These are phyloP conservation scores for Phalloptychus januarius DNA, from an alignment of 2,797 vertebrate species.

Conservation along the genomic window DNA sequence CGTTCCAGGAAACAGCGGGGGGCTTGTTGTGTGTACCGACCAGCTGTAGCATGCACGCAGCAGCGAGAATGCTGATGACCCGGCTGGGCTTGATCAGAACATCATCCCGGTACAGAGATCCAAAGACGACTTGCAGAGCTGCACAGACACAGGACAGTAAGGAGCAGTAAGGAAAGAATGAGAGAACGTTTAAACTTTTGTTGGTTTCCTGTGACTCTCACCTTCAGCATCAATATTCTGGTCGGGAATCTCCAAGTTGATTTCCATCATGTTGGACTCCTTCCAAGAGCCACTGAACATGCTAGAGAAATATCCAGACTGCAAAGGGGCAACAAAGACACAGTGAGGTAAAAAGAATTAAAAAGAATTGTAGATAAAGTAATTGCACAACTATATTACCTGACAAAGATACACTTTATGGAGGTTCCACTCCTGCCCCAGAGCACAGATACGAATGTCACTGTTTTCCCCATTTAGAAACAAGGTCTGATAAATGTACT, in stretches of 20 bases:
- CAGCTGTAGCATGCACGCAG: slow-evolving; percentile 96
- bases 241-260: slow-evolving; percentile 96
- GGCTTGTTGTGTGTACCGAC: slow-evolving; percentile 77
- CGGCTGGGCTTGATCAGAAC: slow-evolving; percentile 95
- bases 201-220: slow-evolving; percentile 61
- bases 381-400: slow-evolving; percentile 71
- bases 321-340: slow-evolving; percentile 11
- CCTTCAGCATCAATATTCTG: slow-evolving; percentile 97
- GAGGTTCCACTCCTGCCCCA: slow-evolving; percentile 96
- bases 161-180: neutral
- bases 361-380: neutral
- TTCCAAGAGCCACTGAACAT: slow-evolving; percentile 99
- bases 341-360: neutral
- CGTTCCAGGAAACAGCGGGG: neutral
- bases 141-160: neutral
- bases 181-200: neutral
- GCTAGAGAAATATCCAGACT: slow-evolving; percentile 99
- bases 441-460: slow-evolving; percentile 93
- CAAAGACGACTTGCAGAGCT: slow-evolving; percentile 98
- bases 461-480: slow-evolving; percentile 98
- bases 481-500: slow-evolving; percentile 97
- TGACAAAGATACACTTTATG: slow-evolving; percentile 98
- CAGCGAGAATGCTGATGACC: slow-evolving; percentile 93
- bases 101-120: slow-evolving; percentile 95
- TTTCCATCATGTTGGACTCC: slow-evolving; percentile 94